Evolutionary conservation across 2,113 vertebrate species (phyloP).

Genomic region (Microcebus murinus): DNA sequence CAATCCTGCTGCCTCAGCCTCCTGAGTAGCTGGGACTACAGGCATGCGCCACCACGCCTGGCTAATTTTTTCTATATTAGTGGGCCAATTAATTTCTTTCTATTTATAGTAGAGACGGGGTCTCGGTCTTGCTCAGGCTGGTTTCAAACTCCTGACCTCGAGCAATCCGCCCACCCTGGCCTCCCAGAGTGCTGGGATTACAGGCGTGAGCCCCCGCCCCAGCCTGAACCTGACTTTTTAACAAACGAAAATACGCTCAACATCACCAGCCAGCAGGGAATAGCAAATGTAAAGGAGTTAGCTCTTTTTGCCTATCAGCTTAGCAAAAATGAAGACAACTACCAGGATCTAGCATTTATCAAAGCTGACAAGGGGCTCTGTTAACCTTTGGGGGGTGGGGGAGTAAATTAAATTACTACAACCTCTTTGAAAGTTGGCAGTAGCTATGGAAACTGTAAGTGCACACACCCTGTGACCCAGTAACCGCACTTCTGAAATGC

Average conservation of each 20-base stretch:
- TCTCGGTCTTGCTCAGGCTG: too few species aligned
- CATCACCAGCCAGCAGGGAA: neutral
- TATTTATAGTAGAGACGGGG: too few species aligned
- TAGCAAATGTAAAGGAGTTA: fast-evolving
- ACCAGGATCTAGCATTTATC: neutral
- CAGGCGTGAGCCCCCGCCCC: too few species aligned
- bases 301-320: neutral
- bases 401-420: neutral
- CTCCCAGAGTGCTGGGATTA: too few species aligned
- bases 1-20: too few species aligned
- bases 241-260: neutral
- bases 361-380: neutral
- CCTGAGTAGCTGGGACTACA: too few species aligned
- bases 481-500: neutral
- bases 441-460: neutral
- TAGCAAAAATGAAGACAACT: neutral
- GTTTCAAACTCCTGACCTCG: too few species aligned
- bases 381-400: neutral
- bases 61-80: too few species aligned
- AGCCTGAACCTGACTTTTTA: neutral
- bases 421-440: neutral
- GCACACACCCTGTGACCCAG: neutral
- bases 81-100: too few species aligned
- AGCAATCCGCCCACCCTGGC: too few species aligned
- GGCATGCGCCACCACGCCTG: too few species aligned